These are phyloP conservation scores for Chrysolina oricalcia DNA, from an alignment of 2,888 invertebrate species.

Conservation along the genomic window DNA sequence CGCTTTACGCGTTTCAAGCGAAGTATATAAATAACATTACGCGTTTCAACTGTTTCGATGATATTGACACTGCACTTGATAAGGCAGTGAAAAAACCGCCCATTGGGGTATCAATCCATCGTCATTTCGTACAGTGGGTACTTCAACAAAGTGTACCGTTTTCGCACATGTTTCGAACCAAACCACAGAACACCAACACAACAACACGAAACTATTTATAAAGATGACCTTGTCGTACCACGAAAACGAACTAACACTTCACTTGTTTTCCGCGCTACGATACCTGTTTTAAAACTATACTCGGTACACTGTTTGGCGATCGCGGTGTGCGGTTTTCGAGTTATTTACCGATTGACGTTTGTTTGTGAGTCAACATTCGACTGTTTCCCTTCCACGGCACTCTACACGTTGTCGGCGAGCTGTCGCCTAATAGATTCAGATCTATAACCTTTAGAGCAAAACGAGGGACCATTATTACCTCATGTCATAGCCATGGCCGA, in stretches of 20 bases:
- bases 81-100: neutral
- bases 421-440: constrained; percentile 15
- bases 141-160: neutral
- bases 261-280: neutral
- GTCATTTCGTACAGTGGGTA: neutral
- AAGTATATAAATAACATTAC: neutral
- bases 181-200: constrained; percentile 12
- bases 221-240: neutral
- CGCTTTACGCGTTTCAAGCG: neutral
- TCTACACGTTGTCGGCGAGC: constrained; percentile 21
- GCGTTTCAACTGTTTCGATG: neutral
- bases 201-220: constrained; percentile 8
- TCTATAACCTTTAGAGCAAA: constrained; percentile 26
- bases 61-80: neutral
- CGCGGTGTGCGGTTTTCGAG: neutral
- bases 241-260: neutral
- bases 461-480: constrained; percentile 22
- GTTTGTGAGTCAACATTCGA: constrained; percentile 22
- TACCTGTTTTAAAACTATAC: neutral
- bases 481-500: constrained; percentile 16
- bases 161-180: neutral
- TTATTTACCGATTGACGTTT: constrained; percentile 24
- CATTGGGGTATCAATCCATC: too few species aligned
- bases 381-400: constrained; percentile 24
- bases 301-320: constrained; percentile 1